Conservation (phyloP, 1,140 invertebrate species). For the Drosophila rhopaloa region DNA sequence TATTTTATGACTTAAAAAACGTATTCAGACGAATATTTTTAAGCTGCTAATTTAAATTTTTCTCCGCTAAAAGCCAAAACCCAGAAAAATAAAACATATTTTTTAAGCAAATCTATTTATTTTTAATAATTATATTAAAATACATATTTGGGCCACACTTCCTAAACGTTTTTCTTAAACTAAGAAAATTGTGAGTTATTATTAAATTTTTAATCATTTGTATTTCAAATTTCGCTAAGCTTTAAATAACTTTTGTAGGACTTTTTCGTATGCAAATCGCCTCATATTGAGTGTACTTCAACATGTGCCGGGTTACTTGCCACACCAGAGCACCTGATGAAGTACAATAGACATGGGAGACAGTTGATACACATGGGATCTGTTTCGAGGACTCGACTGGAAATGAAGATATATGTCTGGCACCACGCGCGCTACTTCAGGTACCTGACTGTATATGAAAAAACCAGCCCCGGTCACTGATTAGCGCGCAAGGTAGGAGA, state of each 20-base stretch:
- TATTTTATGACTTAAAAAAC: no score
- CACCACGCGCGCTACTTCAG: conserved; percentile 98
- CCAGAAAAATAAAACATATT: no score
- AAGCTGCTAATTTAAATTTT: no score
- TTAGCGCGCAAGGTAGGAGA: conserved; percentile 88
- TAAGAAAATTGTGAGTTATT: no score
- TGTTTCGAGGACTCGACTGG: conserved; percentile 13
- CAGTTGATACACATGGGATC: conserved; percentile 24
- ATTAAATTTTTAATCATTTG: no score
- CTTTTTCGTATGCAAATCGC: conserved; percentile 45
- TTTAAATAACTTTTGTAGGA: neutral
- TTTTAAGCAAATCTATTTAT: no score
- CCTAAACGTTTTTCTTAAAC: no score
- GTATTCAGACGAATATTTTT: no score
- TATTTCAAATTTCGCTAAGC: neutral
- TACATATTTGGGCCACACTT: no score
- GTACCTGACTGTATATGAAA: conserved; percentile 94
- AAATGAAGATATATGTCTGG: conserved; percentile 61
- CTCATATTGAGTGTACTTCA: conserved; percentile 95
- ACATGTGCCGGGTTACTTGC: conserved; percentile 95
- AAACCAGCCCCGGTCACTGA: conserved; percentile 89
- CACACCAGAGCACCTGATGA: conserved; percentile 99
- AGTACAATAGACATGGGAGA: conserved; percentile 98
- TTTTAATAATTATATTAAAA: no score
- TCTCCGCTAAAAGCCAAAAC: no score